Evolutionary conservation across 2,113 vertebrate species (phyloP).

Genomic region (Polypterus bichir): DNA sequence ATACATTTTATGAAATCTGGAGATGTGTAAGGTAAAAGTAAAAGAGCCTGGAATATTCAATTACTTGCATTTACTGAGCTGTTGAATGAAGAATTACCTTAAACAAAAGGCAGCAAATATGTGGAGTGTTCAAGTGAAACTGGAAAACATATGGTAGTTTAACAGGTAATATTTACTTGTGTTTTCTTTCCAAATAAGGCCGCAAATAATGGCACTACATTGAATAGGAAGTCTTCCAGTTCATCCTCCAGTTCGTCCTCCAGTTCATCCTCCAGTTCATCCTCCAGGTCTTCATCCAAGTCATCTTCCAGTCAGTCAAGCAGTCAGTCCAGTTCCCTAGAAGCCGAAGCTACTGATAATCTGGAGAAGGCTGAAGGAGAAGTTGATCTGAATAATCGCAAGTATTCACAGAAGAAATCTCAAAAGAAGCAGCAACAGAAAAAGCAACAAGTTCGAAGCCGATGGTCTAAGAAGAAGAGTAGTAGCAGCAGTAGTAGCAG

Average conservation of each 20-base stretch:
- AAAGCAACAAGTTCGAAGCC: neutral
- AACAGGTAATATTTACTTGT: too few relatives aligned
- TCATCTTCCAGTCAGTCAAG: slow-evolving; percentile 2
- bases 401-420: neutral
- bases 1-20: too few relatives aligned
- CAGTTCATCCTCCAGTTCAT: neutral
- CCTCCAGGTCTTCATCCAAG: slow-evolving; percentile 18
- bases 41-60: too few relatives aligned
- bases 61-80: too few relatives aligned
- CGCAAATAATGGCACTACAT: neutral
- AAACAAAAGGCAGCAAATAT: too few relatives aligned
- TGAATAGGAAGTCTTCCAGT: neutral
- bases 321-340: too few relatives aligned
- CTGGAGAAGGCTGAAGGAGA: neutral
- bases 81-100: too few relatives aligned
- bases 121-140: too few relatives aligned
- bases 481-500: fast-evolving
- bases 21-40: too few relatives aligned
- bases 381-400: neutral
- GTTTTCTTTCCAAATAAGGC: too few relatives aligned
- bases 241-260: neutral
- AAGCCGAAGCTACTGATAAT: neutral
- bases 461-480: fast-evolving
- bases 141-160: too few relatives aligned
- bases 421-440: slow-evolving; percentile 17